Conservation (phyloP, 2,797 vertebrate species). For the Hylomyscus alleni region DNA sequence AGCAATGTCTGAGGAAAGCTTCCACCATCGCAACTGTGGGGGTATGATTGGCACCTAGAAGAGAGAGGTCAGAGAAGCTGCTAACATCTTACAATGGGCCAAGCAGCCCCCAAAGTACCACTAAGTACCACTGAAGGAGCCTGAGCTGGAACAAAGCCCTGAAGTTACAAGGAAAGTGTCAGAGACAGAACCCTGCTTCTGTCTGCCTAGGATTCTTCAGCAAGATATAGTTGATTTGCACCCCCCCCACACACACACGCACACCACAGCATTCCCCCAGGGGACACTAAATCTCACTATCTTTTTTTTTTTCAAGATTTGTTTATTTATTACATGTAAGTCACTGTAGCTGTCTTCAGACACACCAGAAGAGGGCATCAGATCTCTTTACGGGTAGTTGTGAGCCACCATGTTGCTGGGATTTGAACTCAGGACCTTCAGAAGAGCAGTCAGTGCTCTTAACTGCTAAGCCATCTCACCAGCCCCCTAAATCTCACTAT, state of each 20-base stretch:
- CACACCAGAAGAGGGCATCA: too few species aligned
- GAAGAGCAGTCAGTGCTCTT: too few species aligned
- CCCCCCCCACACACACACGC: not conserved
- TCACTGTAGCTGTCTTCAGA: too few species aligned
- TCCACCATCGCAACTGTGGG: not conserved
- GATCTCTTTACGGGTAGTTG: too few species aligned
- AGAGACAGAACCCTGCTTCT: not conserved
- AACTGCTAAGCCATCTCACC: too few species aligned
- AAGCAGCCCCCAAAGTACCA: too few species aligned
- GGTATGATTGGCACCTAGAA: not conserved
- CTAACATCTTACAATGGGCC: too few species aligned
- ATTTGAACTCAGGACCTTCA: too few species aligned
- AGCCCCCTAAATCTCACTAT: not conserved
- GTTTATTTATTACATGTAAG: too few species aligned
- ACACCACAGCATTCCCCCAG: not conserved
- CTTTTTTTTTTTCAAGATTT: too few species aligned
- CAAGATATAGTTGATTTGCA: too few species aligned
- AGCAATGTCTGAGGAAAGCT: not conserved
- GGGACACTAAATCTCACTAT: not conserved
- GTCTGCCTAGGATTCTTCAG: not conserved
- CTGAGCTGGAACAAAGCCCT: not conserved
- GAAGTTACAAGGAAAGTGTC: not conserved
- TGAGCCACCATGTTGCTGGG: too few species aligned
- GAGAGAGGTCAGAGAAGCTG: not conserved
- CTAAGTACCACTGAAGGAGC: not conserved